Base-by-base conservation (phyloP, 2,888 invertebrate genomes). In the Sclerodermus sp. region DNA sequence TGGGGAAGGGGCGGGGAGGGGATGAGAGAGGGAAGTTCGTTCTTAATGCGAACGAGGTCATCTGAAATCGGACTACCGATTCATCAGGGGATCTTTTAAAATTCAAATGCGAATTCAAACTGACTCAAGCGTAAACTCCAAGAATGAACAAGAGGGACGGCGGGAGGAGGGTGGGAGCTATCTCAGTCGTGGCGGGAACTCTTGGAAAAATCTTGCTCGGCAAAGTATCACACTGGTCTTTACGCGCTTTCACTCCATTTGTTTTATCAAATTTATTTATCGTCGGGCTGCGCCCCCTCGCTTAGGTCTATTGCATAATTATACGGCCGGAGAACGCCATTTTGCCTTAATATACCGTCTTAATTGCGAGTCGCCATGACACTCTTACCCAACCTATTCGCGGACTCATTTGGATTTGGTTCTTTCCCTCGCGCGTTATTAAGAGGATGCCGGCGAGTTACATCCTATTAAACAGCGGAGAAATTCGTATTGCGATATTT, bases 1-100 rank as follows among this genome's bases (percentile, higher is more conserved):
- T 8, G 23, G 6, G 16, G 38, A 38, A 13, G 14, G 37, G 5
- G n/a, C 8, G 10, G 5, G 37, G 37, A 36, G 14, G n/a, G n/a
- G 5, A 13, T 12, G 10, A 36, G 14, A 36, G 14, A 36, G 42
- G 49, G 34, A 47, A 52, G 40, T 55, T 62, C 51, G 49, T 51
- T 34, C 55, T 57, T 64, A 64, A 64, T 62, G 57, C 58, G 61
- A 54, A 60, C 47, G 55, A 56, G 57, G 59, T 60, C 64, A 58
- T 64, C 56, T 57, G 41, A 42, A 31, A 51, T 39, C 44, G 41
- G 38, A 43, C 51, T 46, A 45, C 51, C 43, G 49, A 52, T 59
- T 47, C 43, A 49, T 36, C 16, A 43, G 42, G 42, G 52, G 45
- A 32, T 14, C 52, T 51, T 36, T 64, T 56, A 56, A 55, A 64